A percentile compares a stretch with the other conserved stretches of the same genome.
Conservation (phyloP, 2,888 invertebrate genomes). For the Acleris emargana region DNA sequence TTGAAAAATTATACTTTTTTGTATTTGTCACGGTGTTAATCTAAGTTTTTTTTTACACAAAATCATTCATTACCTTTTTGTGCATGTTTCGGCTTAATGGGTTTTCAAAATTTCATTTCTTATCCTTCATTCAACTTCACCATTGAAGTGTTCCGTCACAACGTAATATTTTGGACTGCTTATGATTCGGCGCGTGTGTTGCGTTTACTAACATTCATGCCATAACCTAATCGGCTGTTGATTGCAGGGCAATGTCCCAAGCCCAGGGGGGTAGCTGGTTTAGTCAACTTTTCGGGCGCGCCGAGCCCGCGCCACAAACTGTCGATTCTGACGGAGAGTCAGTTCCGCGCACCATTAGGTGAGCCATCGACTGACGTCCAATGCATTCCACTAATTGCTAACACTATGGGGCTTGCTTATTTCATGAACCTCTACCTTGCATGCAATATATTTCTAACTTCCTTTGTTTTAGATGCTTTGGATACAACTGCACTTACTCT, state of each 20-base stretch:
- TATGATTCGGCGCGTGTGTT: constrained; percentile 25
- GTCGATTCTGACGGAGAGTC: constrained; percentile 61
- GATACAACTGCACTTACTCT: too few relatives aligned
- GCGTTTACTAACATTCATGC: constrained; percentile 44
- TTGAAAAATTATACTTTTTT: not conserved
- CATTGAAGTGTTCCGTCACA: not conserved
- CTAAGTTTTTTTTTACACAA: too few relatives aligned
- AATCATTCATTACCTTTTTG: too few relatives aligned
- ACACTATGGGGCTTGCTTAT: not conserved
- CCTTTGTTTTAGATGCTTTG: too few relatives aligned
- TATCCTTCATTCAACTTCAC: not conserved
- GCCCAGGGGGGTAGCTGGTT: constrained; percentile 83
- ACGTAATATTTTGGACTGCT: constrained; percentile 1
- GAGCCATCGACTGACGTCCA: constrained; percentile 53
- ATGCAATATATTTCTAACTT: not conserved
- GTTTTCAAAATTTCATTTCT: too few relatives aligned
- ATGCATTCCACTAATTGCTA: not conserved
- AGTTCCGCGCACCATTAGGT: constrained; percentile 78
- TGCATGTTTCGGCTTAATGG: not conserved
- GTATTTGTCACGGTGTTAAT: too few relatives aligned
- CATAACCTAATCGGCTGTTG: constrained; percentile 63
- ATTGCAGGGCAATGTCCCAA: constrained; percentile 78
- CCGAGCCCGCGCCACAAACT: constrained; percentile 62
- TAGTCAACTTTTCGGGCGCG: constrained; percentile 83
- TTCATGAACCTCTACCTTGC: not conserved